These are phyloP conservation scores for Corythoichthys intestinalis DNA, from an alignment of 2,113 vertebrate species.

Conservation along the genomic window DNA sequence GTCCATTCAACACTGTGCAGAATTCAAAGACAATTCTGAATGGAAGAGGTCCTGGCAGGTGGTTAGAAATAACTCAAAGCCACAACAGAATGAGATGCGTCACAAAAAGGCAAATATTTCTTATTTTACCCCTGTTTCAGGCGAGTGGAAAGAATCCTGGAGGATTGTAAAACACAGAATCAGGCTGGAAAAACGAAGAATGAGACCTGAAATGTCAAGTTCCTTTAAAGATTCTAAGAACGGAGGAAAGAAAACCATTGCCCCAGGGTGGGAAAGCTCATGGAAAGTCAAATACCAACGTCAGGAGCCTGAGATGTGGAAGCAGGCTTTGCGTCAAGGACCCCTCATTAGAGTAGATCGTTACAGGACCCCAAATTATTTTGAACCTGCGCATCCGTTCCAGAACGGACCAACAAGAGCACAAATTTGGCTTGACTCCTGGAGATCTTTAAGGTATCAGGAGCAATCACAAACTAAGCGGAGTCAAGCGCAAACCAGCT, in stretches of 20 bases:
- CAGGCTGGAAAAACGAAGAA: slow-evolving; percentile 28
- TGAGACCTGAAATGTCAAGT: slow-evolving; percentile 13
- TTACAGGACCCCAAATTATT: slow-evolving; percentile 17
- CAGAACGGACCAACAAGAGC: slow-evolving; percentile 35
- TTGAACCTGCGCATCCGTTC: slow-evolving; percentile 12
- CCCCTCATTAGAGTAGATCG: slow-evolving; percentile 12
- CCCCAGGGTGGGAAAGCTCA: slow-evolving; percentile 43
- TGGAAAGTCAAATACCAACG: slow-evolving; percentile 34
- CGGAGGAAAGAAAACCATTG: not conserved
- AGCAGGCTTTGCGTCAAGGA: slow-evolving; percentile 45
- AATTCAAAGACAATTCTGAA: slow-evolving; percentile 22
- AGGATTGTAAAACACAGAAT: slow-evolving; percentile 43
- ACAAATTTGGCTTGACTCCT: slow-evolving; percentile 44
- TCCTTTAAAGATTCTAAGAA: slow-evolving; percentile 13
- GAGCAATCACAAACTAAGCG: slow-evolving; percentile 11
- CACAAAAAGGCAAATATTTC: slow-evolving; percentile 1
- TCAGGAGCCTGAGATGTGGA: slow-evolving; percentile 47
- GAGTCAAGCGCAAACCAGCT: not conserved
- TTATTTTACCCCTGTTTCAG: too few relatives aligned
- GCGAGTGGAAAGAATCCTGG: slow-evolving; percentile 55
- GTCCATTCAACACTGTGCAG: slow-evolving; percentile 11
- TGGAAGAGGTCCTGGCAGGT: slow-evolving; percentile 57
- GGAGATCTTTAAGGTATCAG: slow-evolving; percentile 40
- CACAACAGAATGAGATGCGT: slow-evolving; percentile 1
- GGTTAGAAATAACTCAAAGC: slow-evolving; percentile 47